Percentiles rank a stretch among this genome's conserved stretches.
Conservation (phyloP, 2,797 vertebrate species). For the Muscicapa comitata region DNA sequence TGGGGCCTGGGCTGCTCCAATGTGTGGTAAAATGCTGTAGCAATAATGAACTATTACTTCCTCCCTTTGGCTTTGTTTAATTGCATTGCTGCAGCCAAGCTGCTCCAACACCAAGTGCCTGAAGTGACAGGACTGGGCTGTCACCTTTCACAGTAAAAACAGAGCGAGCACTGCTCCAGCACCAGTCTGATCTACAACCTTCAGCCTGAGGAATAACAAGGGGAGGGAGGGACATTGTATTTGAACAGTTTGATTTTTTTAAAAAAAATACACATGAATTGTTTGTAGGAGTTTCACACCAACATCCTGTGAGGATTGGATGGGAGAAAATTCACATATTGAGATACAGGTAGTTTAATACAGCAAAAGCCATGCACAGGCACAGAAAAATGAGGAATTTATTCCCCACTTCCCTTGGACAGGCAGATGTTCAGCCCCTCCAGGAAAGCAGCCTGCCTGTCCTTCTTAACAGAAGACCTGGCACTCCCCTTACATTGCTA, state of each 20-base stretch:
- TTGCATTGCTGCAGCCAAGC: neutral
- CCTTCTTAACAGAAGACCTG: neutral
- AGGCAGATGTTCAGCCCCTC: neutral
- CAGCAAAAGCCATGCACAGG: neutral
- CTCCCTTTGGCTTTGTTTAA: neutral
- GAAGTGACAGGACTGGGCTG: neutral
- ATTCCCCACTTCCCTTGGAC: neutral
- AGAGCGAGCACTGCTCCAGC: neutral
- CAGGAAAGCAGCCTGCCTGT: neutral
- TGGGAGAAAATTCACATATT: rapidly evolving
- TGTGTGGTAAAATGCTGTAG: neutral
- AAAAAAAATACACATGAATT: neutral
- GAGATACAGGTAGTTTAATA: neutral
- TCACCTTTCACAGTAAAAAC: neutral
- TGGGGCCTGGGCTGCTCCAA: neutral
- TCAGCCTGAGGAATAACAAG: neutral
- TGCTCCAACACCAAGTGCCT: neutral
- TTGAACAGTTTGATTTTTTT: neutral
- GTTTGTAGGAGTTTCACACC: neutral
- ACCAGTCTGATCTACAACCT: neutral
- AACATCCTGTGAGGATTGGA: no score
- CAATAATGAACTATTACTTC: neutral
- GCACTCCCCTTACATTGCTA: rapidly evolving
- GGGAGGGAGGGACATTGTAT: neutral
- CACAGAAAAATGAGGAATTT: neutral